Evolutionary conservation across 2,113 vertebrate species (phyloP).

Genomic region (Scophthalmus maximus): DNA sequence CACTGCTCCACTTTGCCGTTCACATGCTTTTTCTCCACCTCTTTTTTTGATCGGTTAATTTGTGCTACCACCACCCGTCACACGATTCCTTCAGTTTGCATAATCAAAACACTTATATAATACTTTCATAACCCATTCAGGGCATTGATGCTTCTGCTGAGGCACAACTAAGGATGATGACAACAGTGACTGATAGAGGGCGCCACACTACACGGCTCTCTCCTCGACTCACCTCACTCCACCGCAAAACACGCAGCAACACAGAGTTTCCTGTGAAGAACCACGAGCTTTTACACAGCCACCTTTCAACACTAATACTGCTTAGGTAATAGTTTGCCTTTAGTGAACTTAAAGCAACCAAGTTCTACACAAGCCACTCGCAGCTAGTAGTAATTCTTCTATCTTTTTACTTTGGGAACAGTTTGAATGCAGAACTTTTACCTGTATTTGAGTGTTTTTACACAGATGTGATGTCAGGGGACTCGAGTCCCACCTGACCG

Average conservation of each 20-base stretch:
- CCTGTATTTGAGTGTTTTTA: not conserved
- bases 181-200: conserved; percentile 46
- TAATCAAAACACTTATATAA: not conserved
- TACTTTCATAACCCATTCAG: not conserved
- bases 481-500: too few relatives aligned
- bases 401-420: not conserved
- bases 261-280: too few relatives aligned
- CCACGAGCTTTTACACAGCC: not conserved
- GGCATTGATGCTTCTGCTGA: not conserved
- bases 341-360: too few relatives aligned
- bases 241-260: conserved; percentile 1
- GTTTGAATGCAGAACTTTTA: not conserved
- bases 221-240: not conserved
- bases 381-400: too few relatives aligned
- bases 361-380: too few relatives aligned
- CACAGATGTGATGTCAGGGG: not conserved
- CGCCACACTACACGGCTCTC: conserved; percentile 38
- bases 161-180: not conserved
- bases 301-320: not conserved
- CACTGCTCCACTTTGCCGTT: not conserved
- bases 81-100: not conserved
- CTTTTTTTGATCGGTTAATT: not conserved
- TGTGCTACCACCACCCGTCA: not conserved
- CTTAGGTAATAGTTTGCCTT: too few relatives aligned
- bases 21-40: not conserved